Conservation (phyloP, 1,140 invertebrate genomes). For the Odontomachus brunneus region DNA sequence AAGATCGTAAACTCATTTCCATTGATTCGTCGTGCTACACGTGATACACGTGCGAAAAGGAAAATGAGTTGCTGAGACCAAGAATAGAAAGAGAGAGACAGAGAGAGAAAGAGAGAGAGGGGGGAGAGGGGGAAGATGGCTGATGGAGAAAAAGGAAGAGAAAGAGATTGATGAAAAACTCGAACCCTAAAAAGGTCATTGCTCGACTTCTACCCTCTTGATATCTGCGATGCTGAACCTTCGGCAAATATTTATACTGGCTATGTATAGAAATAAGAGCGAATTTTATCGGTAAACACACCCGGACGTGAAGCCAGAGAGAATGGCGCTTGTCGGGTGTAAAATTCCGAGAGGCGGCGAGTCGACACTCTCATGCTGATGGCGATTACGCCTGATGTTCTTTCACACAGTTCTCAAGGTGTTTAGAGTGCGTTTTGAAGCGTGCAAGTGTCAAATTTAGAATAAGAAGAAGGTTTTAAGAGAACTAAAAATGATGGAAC, state of each 20-base stretch:
- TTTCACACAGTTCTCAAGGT: background rate
- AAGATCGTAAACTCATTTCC: constrained; percentile 15
- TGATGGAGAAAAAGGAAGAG: background rate
- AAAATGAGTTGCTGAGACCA: too few relatives aligned
- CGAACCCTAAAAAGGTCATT: constrained; percentile 25
- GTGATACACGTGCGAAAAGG: background rate
- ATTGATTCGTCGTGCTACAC: constrained; percentile 4
- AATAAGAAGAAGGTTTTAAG: constrained; percentile 6
- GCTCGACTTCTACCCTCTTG: constrained; percentile 23
- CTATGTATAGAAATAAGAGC: constrained; percentile 56
- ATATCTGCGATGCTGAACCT: constrained; percentile 47
- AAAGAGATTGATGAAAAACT: background rate
- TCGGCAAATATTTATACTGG: constrained; percentile 62
- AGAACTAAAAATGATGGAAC: too few relatives aligned
- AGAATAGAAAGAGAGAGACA: background rate
- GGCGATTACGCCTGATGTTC: background rate
- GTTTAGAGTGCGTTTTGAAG: background rate
- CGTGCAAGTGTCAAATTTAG: constrained; percentile 11
- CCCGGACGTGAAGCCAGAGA: background rate
- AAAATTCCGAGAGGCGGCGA: constrained; percentile 9
- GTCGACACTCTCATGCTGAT: constrained; percentile 9
- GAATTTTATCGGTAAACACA: constrained; percentile 64
- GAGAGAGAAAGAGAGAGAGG: constrained; percentile 1
- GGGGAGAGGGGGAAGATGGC: background rate
- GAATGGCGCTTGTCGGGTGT: background rate